Evolutionary conservation across 2,888 invertebrate species (phyloP).

Genomic region (Drosophila demipolita): DNA sequence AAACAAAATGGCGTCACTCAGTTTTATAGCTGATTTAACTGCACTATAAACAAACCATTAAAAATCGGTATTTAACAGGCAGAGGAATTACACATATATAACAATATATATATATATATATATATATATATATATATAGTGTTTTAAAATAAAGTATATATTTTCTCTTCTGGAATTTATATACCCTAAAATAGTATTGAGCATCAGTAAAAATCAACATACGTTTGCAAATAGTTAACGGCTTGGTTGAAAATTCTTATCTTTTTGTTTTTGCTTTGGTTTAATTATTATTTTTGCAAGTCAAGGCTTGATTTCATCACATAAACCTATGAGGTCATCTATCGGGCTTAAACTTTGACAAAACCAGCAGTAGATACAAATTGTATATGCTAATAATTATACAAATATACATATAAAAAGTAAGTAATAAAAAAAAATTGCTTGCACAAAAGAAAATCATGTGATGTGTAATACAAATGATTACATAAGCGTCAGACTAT

Average conservation of each 20-base stretch:
- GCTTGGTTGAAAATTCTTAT: not conserved
- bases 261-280: not conserved
- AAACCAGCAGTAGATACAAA: not conserved
- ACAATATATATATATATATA: not conserved
- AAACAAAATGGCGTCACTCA: constrained; percentile 3
- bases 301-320: not conserved
- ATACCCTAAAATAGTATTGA: not conserved
- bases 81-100: not conserved
- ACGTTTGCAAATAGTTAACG: not conserved
- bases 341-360: not conserved
- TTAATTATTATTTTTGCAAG: not conserved
- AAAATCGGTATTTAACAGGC: not conserved
- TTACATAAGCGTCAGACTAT: constrained; percentile 51
- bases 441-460: constrained; percentile 23
- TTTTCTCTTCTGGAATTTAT: not conserved
- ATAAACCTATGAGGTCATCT: not conserved
- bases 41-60: not conserved
- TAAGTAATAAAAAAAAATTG: not conserved
- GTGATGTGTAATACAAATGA: constrained; percentile 34
- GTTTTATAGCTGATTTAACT: not conserved
- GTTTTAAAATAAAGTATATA: not conserved
- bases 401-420: not conserved
- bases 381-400: constrained; percentile 21
- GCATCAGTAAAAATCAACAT: not conserved
- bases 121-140: not conserved